Evolutionary conservation across 2,113 vertebrate species (phyloP).

Genomic region (Eubucco bourcierii): DNA sequence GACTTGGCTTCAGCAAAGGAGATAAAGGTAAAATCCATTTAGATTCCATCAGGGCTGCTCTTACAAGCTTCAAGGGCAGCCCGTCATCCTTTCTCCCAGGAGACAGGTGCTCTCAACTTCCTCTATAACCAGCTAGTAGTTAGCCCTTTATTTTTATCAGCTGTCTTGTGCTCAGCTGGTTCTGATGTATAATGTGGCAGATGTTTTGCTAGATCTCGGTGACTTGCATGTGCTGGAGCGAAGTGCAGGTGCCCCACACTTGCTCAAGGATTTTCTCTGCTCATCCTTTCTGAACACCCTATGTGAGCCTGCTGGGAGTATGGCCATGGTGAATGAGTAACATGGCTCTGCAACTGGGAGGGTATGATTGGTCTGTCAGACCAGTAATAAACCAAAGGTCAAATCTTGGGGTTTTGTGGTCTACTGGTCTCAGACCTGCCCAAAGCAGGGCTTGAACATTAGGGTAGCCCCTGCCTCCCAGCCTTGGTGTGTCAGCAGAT

Average conservation of each 20-base stretch:
- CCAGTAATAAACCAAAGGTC: not conserved
- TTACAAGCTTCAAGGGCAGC: not conserved
- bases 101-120: not conserved
- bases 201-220: not conserved
- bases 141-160: not conserved
- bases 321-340: accelerated
- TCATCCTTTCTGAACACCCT: accelerated
- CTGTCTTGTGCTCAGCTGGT: not conserved
- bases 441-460: not conserved
- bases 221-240: accelerated
- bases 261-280: not conserved
- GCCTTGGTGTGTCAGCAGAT: not conserved
- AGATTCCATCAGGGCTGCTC: not conserved
- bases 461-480: not conserved
- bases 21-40: not conserved
- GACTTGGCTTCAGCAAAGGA: not conserved
- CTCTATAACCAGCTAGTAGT: not conserved
- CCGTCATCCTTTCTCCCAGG: not conserved
- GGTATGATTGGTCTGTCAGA: accelerated
- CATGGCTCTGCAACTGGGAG: not conserved
- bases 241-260: not conserved
- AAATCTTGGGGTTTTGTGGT: not conserved
- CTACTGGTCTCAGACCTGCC: not conserved
- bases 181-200: not conserved
- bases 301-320: not conserved